Evolutionary conservation across 2,797 vertebrate genomes (phyloP).

Genomic region (Siniperca obscura): DNA sequence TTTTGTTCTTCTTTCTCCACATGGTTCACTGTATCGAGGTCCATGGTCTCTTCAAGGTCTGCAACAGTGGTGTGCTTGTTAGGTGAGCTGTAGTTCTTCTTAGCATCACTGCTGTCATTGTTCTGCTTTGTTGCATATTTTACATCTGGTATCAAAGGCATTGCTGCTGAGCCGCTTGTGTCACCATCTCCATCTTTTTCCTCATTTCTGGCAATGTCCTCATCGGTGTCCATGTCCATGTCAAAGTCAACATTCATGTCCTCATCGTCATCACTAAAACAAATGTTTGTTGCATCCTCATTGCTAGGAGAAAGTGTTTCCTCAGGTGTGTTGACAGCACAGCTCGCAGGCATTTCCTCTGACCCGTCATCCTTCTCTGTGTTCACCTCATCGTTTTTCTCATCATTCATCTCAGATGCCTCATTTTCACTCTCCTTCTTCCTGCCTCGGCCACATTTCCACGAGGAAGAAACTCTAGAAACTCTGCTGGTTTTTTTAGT

Average conservation of each 20-base stretch:
- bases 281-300: rapidly evolving
- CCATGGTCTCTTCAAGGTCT: background rate
- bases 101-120: rapidly evolving
- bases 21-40: background rate
- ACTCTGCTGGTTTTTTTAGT: background rate
- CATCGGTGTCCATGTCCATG: constrained; percentile 39
- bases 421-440: background rate
- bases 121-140: background rate
- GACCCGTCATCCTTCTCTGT: constrained; percentile 70
- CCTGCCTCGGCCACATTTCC: background rate
- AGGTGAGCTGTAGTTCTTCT: background rate
- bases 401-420: background rate
- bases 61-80: background rate
- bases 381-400: constrained; percentile 42
- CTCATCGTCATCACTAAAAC: constrained; percentile 44
- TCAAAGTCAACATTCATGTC: constrained; percentile 65
- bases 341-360: background rate
- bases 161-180: rapidly evolving
- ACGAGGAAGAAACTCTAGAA: background rate
- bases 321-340: background rate
- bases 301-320: background rate
- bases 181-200: background rate
- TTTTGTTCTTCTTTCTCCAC: background rate
- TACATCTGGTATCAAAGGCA: background rate
- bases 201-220: constrained; percentile 25